A percentile compares a stretch with the other conserved stretches of the same genome.
Evolutionary conservation across 1,140 invertebrate genomes (phyloP).

Genomic region (Euglossa dilemma): DNA sequence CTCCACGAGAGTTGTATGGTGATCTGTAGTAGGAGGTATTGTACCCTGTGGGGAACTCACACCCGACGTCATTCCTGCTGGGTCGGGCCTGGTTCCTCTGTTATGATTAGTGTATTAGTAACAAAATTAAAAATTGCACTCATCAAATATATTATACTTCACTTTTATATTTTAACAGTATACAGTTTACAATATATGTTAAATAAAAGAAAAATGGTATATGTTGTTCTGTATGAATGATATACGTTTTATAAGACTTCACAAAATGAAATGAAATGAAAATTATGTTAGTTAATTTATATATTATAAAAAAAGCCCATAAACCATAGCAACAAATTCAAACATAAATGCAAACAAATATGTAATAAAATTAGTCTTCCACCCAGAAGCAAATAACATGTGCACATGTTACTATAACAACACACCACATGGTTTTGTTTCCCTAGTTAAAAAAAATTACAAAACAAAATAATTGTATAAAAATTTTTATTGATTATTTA

Average conservation of each 20-base stretch:
- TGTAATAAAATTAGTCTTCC: slow-evolving; percentile 35
- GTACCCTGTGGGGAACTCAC: slow-evolving; percentile 85
- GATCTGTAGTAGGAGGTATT: slow-evolving; percentile 86
- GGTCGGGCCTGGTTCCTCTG: slow-evolving; percentile 92
- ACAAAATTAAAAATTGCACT: slow-evolving; percentile 31
- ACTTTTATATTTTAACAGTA: slow-evolving; percentile 8
- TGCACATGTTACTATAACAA: slow-evolving; percentile 26
- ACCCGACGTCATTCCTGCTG: slow-evolving; percentile 89
- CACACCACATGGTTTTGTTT: slow-evolving; percentile 12
- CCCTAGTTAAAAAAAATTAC: not conserved
- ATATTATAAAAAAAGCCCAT: slow-evolving; percentile 24
- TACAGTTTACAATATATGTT: not conserved
- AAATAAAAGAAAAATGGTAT: not conserved
- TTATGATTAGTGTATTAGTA: slow-evolving; percentile 72
- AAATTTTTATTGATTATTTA: not conserved
- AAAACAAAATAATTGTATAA: not conserved
- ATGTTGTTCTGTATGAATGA: not conserved
- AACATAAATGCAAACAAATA: slow-evolving; percentile 28
- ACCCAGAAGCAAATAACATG: slow-evolving; percentile 52
- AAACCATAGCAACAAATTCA: slow-evolving; percentile 47
- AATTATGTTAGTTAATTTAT: slow-evolving; percentile 31
- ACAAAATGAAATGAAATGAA: not conserved
- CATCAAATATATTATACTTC: slow-evolving; percentile 17
- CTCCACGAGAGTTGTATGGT: slow-evolving; percentile 92
- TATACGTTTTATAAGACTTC: not conserved